Evolutionary conservation across 2,888 invertebrate species (phyloP).

Genomic region (Autographa pulchrina): DNA sequence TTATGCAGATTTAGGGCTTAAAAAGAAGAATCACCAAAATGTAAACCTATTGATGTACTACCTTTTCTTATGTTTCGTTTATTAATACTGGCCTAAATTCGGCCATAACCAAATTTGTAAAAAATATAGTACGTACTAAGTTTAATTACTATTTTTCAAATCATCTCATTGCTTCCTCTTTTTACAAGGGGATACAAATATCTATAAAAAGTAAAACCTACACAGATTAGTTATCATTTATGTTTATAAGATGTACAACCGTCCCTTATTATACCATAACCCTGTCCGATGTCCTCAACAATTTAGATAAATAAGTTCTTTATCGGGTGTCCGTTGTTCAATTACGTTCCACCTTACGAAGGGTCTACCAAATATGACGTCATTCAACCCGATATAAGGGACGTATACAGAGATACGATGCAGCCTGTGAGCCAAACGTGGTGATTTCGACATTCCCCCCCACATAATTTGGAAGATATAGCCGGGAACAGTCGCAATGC

Average conservation of each 20-base stretch:
- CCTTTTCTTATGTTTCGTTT: no score
- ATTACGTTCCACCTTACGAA: constrained; percentile 23
- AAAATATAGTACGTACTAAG: no score
- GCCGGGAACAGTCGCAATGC: background rate
- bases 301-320: constrained; percentile 24
- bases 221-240: constrained; percentile 2
- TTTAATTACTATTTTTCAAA: no score
- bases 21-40: no score
- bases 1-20: no score
- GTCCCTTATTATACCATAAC: background rate
- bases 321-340: constrained; percentile 24
- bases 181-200: background rate
- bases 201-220: background rate
- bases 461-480: constrained; percentile 9
- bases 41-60: no score
- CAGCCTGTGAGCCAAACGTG: constrained; percentile 11
- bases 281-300: constrained; percentile 10
- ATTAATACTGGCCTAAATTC: no score
- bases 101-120: no score
- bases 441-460: constrained; percentile 22
- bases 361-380: background rate
- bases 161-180: no score
- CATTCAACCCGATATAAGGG: constrained; percentile 17
- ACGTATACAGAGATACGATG: constrained; percentile 13
- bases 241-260: background rate